These are phyloP conservation scores for Nasonia vitripennis DNA, from an alignment of 1,140 invertebrate genomes.

Conservation along the genomic window DNA sequence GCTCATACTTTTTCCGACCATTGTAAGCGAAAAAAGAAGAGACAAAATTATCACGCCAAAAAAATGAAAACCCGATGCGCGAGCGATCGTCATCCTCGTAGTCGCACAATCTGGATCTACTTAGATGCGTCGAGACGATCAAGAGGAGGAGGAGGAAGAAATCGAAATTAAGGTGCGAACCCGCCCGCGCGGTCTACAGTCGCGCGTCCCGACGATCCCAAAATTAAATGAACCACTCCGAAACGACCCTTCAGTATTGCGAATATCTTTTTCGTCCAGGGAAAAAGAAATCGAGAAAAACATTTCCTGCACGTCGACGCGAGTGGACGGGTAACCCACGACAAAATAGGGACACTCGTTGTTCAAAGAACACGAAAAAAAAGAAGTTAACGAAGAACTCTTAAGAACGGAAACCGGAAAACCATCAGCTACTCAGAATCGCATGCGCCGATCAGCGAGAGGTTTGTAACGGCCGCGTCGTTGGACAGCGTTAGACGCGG, in stretches of 20 bases:
- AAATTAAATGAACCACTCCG: conserved; percentile 53
- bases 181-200: conserved; percentile 53
- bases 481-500: conserved; percentile 2
- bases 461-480: conserved; percentile 40
- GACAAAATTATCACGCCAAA: neutral
- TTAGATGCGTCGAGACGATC: neutral
- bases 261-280: conserved; percentile 55
- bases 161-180: conserved; percentile 49
- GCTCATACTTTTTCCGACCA: conserved; percentile 25
- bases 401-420: conserved; percentile 48
- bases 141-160: conserved; percentile 4
- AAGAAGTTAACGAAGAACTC: conserved; percentile 33
- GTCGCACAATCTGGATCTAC: conserved; percentile 4
- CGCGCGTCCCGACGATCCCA: conserved; percentile 55
- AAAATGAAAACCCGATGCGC: neutral
- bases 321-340: conserved; percentile 68
- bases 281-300: conserved; percentile 63
- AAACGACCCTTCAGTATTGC: conserved; percentile 50
- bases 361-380: conserved; percentile 14
- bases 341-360: conserved; percentile 54
- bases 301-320: conserved; percentile 69
- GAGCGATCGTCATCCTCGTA: conserved; percentile 25
- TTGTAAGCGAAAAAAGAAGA: neutral
- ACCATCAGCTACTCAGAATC: conserved; percentile 50
- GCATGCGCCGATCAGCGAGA: conserved; percentile 53